Evolutionary conservation across 2,888 invertebrate species (phyloP).

Genomic region (Luffia ferchaultella): DNA sequence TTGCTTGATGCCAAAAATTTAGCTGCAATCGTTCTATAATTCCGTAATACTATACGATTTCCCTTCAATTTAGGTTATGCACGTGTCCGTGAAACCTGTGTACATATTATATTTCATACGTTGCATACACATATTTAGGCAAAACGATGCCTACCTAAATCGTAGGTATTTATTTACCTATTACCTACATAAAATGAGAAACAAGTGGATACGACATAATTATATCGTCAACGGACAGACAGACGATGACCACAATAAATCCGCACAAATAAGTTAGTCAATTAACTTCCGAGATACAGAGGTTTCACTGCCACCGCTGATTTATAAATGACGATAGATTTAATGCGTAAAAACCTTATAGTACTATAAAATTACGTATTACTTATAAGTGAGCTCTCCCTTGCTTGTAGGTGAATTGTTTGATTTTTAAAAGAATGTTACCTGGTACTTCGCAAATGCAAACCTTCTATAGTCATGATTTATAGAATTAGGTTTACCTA

Average conservation of each 20-base stretch:
- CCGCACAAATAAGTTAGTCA: not conserved
- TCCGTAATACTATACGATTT: conserved; percentile 45
- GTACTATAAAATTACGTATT: conserved; percentile 19
- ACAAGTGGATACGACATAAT: no score
- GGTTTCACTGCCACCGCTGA: conserved; percentile 15
- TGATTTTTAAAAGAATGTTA: conserved; percentile 40
- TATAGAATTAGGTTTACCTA: conserved; percentile 52
- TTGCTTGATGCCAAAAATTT: conserved; percentile 62
- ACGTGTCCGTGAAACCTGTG: conserved; percentile 35
- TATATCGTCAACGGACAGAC: no score
- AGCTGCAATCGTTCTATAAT: conserved; percentile 46
- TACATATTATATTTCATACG: no score
- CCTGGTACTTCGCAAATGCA: conserved; percentile 51
- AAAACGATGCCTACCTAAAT: no score
- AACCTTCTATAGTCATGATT: conserved; percentile 57
- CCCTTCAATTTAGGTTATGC: conserved; percentile 49
- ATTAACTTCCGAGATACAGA: not conserved
- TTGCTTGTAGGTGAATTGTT: conserved; percentile 60
- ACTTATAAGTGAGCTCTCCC: conserved; percentile 53
- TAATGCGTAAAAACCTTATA: conserved; percentile 60
- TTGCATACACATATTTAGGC: no score
- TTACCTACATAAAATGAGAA: no score
- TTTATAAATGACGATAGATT: conserved; percentile 54
- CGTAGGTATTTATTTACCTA: no score
- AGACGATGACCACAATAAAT: no score